Base-by-base conservation (phyloP, 1,140 invertebrate genomes). In the Aradophagus sp. region DNA sequence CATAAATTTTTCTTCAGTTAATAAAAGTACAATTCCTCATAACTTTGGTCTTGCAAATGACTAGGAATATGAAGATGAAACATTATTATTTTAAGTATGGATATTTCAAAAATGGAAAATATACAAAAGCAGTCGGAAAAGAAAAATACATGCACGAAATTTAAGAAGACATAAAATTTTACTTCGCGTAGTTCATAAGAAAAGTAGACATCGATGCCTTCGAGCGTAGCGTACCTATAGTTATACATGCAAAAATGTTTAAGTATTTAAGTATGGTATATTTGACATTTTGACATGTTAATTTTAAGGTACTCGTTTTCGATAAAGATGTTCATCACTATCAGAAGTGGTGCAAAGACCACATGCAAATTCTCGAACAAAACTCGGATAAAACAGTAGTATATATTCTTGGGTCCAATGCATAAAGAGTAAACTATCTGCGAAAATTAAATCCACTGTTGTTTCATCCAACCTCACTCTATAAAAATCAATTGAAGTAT, bases 341-440 rank as follows among this genome's bases (percentile, higher is more conserved):
- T 34, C 12, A 5, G 34, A 53, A 47, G 78, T 66, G 11, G 79
- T 79, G 32, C 84, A 86, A 45, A 83, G 53, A 23, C 84, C 84
- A 68, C 84, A 86, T 1, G 78, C 74, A 42, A 80, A 84, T 73
- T 85, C 83, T 58, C 81, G 70, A 36, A 84, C 73, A 48, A 82
- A 84, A 50, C 79, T 85, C 3, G 84, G 81, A 50, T 84, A 86
- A 47, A 84, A 82, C 5, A 86, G 11, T 36, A 86, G 66, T 34
- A 84, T 39, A 65, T 86, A 82, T 42, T 85, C 77, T 50, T 79
- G 73, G 5, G 82, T 84, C 77, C 81, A 84, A 23, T 84, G 83
- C 45, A 84, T 58, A 16, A 80, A 85, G 23, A 84, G 47, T 14
- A 82, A 66, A 45, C 70, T 75, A 50, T 84, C 80, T 11, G 75